Percentiles rank a stretch among this genome's conserved stretches.
Evolutionary conservation across 2,797 vertebrate genomes (phyloP).

Genomic region (Girardinus metallicus): DNA sequence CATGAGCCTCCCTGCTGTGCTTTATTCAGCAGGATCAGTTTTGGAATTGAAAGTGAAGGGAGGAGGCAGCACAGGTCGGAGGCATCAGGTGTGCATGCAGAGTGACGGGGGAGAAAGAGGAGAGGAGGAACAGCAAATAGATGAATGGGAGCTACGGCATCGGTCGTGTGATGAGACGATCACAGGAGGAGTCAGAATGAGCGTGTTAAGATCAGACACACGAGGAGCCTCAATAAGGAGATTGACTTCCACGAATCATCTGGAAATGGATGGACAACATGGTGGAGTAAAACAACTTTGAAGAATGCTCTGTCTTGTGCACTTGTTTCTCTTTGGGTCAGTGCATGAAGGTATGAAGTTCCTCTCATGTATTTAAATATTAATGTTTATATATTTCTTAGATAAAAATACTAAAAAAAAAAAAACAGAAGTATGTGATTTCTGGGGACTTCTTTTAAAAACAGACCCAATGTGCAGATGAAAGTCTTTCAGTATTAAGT

Average conservation of each 20-base stretch:
- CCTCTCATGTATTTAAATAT: neutral
- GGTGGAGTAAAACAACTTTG: constrained; percentile 25
- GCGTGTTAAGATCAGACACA: constrained; percentile 42
- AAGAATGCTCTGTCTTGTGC: too few species aligned
- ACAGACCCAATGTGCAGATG: neutral
- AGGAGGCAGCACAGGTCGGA: constrained; percentile 31
- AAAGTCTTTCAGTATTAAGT: too few species aligned
- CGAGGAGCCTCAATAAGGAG: constrained; percentile 12
- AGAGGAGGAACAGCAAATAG: constrained; percentile 42
- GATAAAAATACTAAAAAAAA: too few species aligned
- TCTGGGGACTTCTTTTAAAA: neutral
- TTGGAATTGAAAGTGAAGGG: constrained; percentile 48
- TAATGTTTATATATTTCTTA: too few species aligned
- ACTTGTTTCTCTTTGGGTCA: constrained; percentile 50
- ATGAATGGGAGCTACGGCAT: constrained; percentile 37
- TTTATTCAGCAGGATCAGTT: constrained; percentile 59
- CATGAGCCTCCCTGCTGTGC: constrained; percentile 59
- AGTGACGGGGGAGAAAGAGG: constrained; percentile 37
- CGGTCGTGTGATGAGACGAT: constrained; percentile 49
- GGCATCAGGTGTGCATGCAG: constrained; percentile 67
- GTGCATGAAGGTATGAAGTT: constrained; percentile 67
- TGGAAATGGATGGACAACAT: constrained; percentile 21
- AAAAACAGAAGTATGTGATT: too few species aligned
- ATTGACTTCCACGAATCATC: constrained; percentile 13
- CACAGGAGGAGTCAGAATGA: constrained; percentile 16